Base-by-base conservation (phyloP, 2,888 invertebrate genomes). In the Eurytoma adleriae region DNA sequence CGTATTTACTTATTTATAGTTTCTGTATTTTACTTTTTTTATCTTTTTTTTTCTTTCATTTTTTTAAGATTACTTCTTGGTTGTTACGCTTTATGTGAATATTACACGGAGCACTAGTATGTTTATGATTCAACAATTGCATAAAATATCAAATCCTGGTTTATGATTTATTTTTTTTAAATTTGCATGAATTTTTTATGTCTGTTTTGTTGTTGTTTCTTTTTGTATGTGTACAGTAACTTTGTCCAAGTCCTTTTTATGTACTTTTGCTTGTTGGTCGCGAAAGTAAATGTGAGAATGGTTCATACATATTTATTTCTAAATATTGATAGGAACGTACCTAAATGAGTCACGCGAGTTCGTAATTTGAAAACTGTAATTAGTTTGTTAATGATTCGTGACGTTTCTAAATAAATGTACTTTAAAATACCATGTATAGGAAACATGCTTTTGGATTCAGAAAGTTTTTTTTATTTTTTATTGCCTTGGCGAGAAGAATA, bases 101-200 rank as follows among this genome's bases (percentile, higher is more conserved):
- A n/a, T 64, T 59, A 5, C 12, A 24, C 61, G 13, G 13, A 48
- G 12, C 3, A n/a, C n/a, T 30, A 1, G 0, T 30, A n/a, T 27
- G 30, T 50, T 24, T 66, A 27, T n/a, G n/a, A 73, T 48, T 14
- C 10, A 62, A 40, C 66, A 57, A 10, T 61, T 52, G 18, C 27
- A 48, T 30, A 76, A 62, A 84, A 84, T 86, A 86, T 86, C 85
- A 84, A 85, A 85, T 86, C 86, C 84, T 83, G 57, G 16, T 64
- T 18, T 54, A n/a, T 67, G 20, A 54, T 27, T 62, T 18, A 50
- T 30, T 18, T 62, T 50, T 52, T 5, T 66, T 18, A 18, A n/a
- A 20, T n/a, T 79, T 70, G 75, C 74, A 74, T 79, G 75, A 40
- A 40, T 40, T 40, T 40, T 40, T 40, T 16, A 16, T 2, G n/a